Conservation (phyloP, 2,113 vertebrate genomes). For the Crotalus tigris region DNA sequence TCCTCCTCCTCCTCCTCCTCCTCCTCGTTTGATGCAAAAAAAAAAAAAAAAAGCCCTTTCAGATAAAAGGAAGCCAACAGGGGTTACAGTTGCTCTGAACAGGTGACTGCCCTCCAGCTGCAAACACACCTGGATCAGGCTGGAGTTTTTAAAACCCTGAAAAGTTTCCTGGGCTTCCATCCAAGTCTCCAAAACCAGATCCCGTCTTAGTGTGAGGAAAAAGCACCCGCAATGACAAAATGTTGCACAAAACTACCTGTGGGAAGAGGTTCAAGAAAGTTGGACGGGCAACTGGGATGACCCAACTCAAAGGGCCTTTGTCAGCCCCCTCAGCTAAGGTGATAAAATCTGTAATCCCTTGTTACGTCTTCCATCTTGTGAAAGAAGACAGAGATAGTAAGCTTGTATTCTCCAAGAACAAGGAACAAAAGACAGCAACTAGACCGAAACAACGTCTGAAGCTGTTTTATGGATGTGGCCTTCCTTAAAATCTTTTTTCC, state of each 20-base stretch:
- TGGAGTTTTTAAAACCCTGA: neutral
- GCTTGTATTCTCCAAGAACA: no score
- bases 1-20: no score
- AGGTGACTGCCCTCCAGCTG: constrained; percentile 20
- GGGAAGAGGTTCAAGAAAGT: no score
- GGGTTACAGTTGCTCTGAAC: neutral
- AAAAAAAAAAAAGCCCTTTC: neutral
- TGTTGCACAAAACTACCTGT: neutral
- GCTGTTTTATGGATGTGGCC: no score
- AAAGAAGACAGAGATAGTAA: no score
- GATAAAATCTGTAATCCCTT: neutral
- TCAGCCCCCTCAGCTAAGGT: no score
- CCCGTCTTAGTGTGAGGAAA: neutral
- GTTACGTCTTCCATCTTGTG: no score
- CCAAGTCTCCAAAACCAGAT: neutral
- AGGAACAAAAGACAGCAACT: no score
- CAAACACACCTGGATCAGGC: neutral
- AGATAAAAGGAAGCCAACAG: constrained; percentile 12
- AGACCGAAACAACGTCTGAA: no score
- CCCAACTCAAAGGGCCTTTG: neutral
- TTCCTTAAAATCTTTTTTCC: no score
- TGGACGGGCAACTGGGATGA: neutral
- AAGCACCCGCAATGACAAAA: neutral
- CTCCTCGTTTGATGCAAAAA: neutral
- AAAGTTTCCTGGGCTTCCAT: constrained; percentile 4